These are phyloP conservation scores for Epicampocera succincta DNA, from an alignment of 2,888 invertebrate species.

Conservation along the genomic window DNA sequence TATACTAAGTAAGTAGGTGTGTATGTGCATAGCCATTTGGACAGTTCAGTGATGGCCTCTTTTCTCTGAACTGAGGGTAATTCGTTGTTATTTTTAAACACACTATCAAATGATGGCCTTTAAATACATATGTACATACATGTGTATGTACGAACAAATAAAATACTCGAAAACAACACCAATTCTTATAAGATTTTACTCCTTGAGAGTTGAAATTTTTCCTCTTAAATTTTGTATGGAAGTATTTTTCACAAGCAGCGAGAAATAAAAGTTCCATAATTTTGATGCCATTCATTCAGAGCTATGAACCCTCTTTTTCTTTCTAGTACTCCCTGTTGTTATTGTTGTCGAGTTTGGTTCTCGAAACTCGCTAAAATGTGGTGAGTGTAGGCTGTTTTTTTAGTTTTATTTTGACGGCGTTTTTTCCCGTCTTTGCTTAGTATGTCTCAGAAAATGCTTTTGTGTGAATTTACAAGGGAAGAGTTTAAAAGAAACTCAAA, in stretches of 20 bases:
- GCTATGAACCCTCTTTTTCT: constrained; percentile 62
- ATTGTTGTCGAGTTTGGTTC: constrained; percentile 35
- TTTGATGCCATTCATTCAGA: constrained; percentile 38
- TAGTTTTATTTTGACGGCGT: constrained; percentile 13
- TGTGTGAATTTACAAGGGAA: constrained; percentile 25
- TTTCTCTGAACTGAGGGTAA: constrained; percentile 57
- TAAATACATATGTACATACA: constrained; percentile 14
- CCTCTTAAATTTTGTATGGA: constrained; percentile 53
- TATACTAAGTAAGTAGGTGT: neutral
- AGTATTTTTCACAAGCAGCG: constrained; percentile 3
- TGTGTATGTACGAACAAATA: no score
- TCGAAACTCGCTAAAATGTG: constrained; percentile 52
- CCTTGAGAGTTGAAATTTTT: constrained; percentile 60
- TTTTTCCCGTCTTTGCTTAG: neutral
- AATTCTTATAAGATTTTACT: constrained; percentile 66
- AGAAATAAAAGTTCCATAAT: constrained; percentile 16
- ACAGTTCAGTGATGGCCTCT: constrained; percentile 31
- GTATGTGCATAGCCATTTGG: constrained; percentile 3
- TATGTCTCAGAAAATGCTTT: constrained; percentile 29
- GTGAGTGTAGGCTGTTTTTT: constrained; percentile 50
- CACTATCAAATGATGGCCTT: constrained; percentile 11
- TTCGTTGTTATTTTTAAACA: constrained; percentile 32
- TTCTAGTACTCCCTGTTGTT: constrained; percentile 16
- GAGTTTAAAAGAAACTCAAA: constrained; percentile 50
- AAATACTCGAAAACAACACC: constrained; percentile 15